These are phyloP conservation scores for Dendroctonus valens DNA, from an alignment of 1,140 invertebrate species.

Conservation along the genomic window DNA sequence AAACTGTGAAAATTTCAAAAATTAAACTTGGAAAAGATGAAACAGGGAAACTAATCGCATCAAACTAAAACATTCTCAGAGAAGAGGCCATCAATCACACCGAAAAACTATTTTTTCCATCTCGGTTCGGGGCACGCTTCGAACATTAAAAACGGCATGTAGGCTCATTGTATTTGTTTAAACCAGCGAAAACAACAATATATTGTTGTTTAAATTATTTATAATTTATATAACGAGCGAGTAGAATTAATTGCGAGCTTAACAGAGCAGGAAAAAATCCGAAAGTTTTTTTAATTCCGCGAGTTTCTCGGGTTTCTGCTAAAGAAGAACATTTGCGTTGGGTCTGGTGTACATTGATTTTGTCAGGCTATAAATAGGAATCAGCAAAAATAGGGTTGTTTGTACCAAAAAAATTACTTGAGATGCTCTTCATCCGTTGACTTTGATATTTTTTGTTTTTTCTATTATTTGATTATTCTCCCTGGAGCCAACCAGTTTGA, in stretches of 20 bases:
- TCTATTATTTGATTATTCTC: too few species aligned
- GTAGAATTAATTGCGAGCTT: conserved; percentile 30
- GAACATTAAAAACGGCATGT: conserved; percentile 27
- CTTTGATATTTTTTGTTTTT: too few species aligned
- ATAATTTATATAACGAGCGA: conserved; percentile 35
- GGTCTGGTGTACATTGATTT: too few species aligned
- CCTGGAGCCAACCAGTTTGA: too few species aligned
- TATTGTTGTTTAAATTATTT: conserved; percentile 36
- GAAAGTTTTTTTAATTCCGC: conserved; percentile 34
- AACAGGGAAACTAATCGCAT: too few species aligned
- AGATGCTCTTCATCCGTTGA: too few species aligned
- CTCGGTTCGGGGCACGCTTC: conserved; percentile 19
- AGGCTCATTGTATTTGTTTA: conserved; percentile 34
- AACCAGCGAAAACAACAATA: conserved; percentile 33
- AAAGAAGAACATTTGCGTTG: not conserved
- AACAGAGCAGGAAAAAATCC: conserved; percentile 34
- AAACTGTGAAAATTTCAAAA: too few species aligned
- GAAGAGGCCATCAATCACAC: conserved; percentile 1
- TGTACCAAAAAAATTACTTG: too few species aligned
- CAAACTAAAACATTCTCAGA: not conserved
- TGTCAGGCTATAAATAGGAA: too few species aligned
- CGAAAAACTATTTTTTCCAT: not conserved
- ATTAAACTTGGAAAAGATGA: too few species aligned
- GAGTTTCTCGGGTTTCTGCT: conserved; percentile 17
- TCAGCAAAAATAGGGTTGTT: too few species aligned